Evolutionary conservation across 1,140 invertebrate species (phyloP).

Genomic region (Aphis gossypii): DNA sequence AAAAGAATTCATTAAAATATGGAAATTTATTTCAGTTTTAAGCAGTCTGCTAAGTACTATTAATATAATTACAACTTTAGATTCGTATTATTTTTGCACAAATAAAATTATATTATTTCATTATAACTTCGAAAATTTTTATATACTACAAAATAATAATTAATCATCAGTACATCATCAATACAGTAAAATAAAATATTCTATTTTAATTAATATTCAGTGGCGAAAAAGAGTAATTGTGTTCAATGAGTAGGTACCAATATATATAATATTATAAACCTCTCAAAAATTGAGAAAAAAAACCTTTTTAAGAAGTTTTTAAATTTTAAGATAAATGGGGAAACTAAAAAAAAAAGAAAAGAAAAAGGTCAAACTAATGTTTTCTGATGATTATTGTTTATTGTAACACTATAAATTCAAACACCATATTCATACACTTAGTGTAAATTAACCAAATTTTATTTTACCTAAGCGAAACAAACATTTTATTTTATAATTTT

Average conservation of each 20-base stretch:
- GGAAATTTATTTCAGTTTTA: neutral
- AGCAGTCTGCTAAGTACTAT: no score
- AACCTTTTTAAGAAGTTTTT: neutral
- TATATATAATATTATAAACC: neutral
- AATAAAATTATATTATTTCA: neutral
- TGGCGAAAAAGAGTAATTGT: neutral
- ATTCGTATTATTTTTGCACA: neutral
- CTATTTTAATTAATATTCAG: neutral
- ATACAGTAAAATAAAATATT: neutral
- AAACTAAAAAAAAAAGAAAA: no score
- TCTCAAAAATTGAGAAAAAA: neutral
- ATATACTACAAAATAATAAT: neutral
- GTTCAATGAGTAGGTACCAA: neutral
- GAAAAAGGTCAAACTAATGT: neutral
- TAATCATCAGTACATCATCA: neutral
- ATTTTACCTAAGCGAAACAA: neutral
- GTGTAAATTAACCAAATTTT: neutral
- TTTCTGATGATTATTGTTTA: neutral
- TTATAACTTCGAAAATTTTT: neutral
- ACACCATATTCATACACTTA: neutral
- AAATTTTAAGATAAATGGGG: no score
- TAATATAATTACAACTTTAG: no score
- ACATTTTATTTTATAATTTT: neutral
- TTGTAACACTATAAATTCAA: neutral
- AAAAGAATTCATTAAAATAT: neutral